These are phyloP conservation scores for Catalaphyllia jardinei DNA, from an alignment of 64 coral and sea anemone genomes.

Conservation along the genomic window DNA sequence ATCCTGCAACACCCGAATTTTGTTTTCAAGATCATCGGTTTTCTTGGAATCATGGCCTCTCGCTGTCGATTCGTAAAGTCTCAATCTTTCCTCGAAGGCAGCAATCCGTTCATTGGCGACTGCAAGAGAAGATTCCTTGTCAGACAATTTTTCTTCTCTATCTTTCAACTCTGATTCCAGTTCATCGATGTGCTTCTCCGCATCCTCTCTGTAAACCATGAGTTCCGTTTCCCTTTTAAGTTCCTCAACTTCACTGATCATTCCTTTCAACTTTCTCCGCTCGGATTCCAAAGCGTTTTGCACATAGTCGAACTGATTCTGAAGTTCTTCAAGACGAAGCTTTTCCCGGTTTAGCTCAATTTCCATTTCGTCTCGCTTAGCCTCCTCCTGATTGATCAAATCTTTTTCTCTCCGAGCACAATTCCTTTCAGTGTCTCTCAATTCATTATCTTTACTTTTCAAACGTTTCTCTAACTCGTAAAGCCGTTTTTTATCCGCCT, in stretches of 20 bases:
- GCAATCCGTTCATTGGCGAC: slow-evolving; percentile 42
- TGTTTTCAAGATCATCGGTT: slow-evolving; percentile 39
- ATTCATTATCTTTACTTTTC: slow-evolving; percentile 40
- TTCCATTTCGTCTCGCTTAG: slow-evolving; percentile 20
- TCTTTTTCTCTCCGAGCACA: slow-evolving; percentile 34
- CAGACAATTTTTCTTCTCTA: slow-evolving; percentile 5
- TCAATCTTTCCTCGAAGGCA: slow-evolving; percentile 55
- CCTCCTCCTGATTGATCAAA: neutral
- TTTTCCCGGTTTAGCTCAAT: neutral
- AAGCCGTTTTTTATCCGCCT: neutral
- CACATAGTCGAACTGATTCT: neutral
- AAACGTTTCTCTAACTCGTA: slow-evolving; percentile 24
- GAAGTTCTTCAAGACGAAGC: slow-evolving; percentile 33
- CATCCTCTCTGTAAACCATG: slow-evolving; percentile 32
- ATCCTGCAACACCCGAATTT: slow-evolving; percentile 38
- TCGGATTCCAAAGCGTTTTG: slow-evolving; percentile 25
- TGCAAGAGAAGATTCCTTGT: slow-evolving; percentile 12
- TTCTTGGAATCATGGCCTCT: slow-evolving; percentile 7
- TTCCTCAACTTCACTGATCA: neutral
- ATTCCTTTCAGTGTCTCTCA: slow-evolving; percentile 12
- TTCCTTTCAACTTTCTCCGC: slow-evolving; percentile 1
- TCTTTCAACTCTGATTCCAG: slow-evolving; percentile 39
- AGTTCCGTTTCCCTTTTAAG: neutral
- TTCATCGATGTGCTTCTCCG: slow-evolving; percentile 9
- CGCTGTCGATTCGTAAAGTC: slow-evolving; percentile 16